These are phyloP conservation scores for Xanthia icteritia DNA, from an alignment of 2,888 invertebrate species.

Conservation along the genomic window DNA sequence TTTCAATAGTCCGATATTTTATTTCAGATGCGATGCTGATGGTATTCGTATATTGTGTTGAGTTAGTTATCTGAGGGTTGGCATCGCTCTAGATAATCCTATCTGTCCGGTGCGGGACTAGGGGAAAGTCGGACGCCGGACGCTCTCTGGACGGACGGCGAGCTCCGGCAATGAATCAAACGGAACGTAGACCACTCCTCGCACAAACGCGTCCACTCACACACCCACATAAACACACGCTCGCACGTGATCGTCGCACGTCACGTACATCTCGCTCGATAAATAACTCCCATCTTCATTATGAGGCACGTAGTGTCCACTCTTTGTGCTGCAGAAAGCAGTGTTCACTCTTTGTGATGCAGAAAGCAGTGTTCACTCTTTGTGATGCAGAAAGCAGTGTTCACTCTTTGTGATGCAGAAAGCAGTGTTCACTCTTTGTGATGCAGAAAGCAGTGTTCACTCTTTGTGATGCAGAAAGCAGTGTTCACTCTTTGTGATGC, in stretches of 20 bases:
- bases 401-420: neutral
- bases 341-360: neutral
- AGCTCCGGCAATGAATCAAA: constrained; percentile 49
- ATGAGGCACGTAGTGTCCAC: neutral
- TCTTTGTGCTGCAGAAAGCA: neutral
- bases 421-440: neutral
- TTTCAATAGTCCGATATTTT: neutral
- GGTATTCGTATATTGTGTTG: constrained; percentile 21
- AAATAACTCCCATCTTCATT: constrained; percentile 1
- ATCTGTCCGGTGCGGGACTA: constrained; percentile 17
- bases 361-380: neutral
- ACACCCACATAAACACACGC: neutral
- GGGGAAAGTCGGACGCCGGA: neutral
- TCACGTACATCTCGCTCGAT: constrained; percentile 26
- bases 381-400: neutral
- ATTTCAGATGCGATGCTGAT: neutral
- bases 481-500: neutral
- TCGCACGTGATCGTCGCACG: neutral
- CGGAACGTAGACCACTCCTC: constrained; percentile 32
- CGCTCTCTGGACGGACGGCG: constrained; percentile 17
- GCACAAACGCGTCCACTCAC: constrained; percentile 4
- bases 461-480: neutral
- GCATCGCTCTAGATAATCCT: constrained; percentile 55
- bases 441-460: no score
- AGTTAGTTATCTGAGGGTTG: constrained; percentile 21